A percentile compares a stretch with the other conserved stretches of the same genome.
Conservation (phyloP, 2,797 vertebrate genomes). For the Lacerta agilis region DNA sequence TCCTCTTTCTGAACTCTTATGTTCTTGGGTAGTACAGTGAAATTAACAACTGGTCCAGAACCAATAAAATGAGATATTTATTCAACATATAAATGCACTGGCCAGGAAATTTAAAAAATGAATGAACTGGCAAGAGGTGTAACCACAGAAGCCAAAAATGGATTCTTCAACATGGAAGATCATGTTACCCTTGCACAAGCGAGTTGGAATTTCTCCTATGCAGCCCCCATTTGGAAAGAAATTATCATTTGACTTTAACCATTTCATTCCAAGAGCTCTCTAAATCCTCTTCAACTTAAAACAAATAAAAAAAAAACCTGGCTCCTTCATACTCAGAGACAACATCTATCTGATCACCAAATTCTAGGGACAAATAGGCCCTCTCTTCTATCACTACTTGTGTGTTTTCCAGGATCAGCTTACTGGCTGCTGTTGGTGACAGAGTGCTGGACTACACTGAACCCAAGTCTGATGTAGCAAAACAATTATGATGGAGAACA, state of each 20-base stretch:
- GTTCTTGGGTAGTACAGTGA: background rate
- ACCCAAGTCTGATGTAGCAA: background rate
- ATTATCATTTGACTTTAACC: background rate
- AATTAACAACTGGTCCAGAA: background rate
- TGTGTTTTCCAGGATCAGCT: background rate
- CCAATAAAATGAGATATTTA: background rate
- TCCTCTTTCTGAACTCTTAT: background rate
- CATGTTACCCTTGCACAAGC: background rate
- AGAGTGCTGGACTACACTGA: background rate
- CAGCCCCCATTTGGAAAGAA: background rate
- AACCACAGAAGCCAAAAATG: background rate
- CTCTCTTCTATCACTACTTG: background rate
- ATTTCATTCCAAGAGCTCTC: background rate
- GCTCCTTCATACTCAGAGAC: background rate
- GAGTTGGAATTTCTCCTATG: background rate
- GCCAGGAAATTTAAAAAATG: background rate
- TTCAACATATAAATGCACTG: background rate
- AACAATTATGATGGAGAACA: background rate
- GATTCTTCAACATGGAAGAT: background rate
- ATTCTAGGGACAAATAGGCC: background rate
- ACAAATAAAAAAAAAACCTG: background rate
- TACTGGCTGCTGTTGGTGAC: background rate
- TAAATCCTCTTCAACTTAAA: background rate
- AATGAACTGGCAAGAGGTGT: background rate
- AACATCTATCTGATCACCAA: background rate